Base-by-base conservation (phyloP, 1,140 invertebrate species). In the Nebria ingens region DNA sequence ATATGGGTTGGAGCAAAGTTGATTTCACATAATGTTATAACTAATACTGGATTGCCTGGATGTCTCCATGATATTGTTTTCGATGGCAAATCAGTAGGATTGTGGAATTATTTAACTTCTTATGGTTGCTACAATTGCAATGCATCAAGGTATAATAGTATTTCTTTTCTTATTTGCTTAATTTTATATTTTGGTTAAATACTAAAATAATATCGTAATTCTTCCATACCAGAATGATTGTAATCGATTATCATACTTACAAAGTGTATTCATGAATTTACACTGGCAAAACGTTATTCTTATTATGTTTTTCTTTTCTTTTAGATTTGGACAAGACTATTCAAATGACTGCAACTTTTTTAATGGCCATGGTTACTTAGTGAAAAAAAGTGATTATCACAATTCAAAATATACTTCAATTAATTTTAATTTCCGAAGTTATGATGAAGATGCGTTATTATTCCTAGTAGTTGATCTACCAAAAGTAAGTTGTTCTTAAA, bases 91-190 rank as follows among this genome's bases (percentile, higher is more conserved):
- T 81, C 78, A 0, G 72, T 97, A 45, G 93, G 93, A 0, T 73
- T 97, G 0, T 97, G 91, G 89, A 91, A 95, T 71, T 97, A 94
- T 66, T 57, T 72, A 1, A 73, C 76, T n/a, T n/a, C n/a, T n/a
- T n/a, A n/a, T n/a, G n/a, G n/a, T n/a, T n/a, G n/a, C n/a, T n/a
- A n/a, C n/a, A n/a, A n/a, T n/a, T n/a, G n/a, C n/a, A n/a, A n/a
- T n/a, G n/a, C n/a, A n/a, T n/a, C n/a, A n/a, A n/a, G n/a, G n/a
- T n/a, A n/a, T n/a, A n/a, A n/a, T n/a, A n/a, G n/a, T n/a, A n/a
- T n/a, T n/a, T n/a, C n/a, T n/a, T n/a, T n/a, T n/a, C n/a, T n/a
- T n/a, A n/a, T n/a, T n/a, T n/a, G n/a, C n/a, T n/a, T n/a, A n/a
- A n/a, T n/a, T n/a, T n/a, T n/a, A n/a, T n/a, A n/a, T n/a, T n/a